Conservation (phyloP, 2,888 invertebrate species). For the Nematopogon swammerdamellus region DNA sequence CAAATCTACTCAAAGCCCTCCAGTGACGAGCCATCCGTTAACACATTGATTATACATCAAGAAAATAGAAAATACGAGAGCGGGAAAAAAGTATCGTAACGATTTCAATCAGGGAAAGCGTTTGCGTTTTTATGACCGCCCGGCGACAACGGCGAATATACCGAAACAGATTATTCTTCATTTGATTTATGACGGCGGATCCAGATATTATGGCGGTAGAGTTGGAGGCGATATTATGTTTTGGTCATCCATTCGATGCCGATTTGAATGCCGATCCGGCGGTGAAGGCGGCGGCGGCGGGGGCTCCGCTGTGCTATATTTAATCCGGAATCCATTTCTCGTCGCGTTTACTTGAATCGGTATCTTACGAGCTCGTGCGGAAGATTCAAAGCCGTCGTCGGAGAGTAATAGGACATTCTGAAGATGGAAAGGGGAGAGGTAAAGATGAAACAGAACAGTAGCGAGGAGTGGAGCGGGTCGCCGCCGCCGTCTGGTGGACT, state of each 20-base stretch:
- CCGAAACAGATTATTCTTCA: constrained; percentile 59
- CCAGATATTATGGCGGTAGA: constrained; percentile 43
- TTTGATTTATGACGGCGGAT: constrained; percentile 55
- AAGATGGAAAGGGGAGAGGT: constrained; percentile 57
- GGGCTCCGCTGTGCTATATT: constrained; percentile 40
- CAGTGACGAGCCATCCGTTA: constrained; percentile 47
- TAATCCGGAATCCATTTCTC: constrained; percentile 57
- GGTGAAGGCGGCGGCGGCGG: constrained; percentile 52
- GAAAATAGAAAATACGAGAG: constrained; percentile 48
- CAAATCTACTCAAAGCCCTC: constrained; percentile 45
- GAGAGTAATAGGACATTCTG: constrained; percentile 45
- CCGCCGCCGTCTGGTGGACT: constrained; percentile 46
- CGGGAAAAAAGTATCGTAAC: constrained; percentile 38
- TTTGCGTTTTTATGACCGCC: constrained; percentile 53
- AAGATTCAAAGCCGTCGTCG: constrained; percentile 22
- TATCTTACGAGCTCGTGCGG: neutral
- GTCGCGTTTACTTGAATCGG: constrained; percentile 28
- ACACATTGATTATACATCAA: constrained; percentile 57
- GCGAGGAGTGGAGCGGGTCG: too few species aligned
- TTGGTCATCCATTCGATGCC: constrained; percentile 59
- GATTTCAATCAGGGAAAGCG: constrained; percentile 57
- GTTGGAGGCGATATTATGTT: constrained; percentile 57
- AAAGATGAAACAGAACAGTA: constrained; percentile 57
- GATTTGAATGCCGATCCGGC: constrained; percentile 56
- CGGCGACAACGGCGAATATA: constrained; percentile 46